These are phyloP conservation scores for Marcusenius ussheri DNA, from an alignment of 2,113 vertebrate genomes.

Conservation along the genomic window DNA sequence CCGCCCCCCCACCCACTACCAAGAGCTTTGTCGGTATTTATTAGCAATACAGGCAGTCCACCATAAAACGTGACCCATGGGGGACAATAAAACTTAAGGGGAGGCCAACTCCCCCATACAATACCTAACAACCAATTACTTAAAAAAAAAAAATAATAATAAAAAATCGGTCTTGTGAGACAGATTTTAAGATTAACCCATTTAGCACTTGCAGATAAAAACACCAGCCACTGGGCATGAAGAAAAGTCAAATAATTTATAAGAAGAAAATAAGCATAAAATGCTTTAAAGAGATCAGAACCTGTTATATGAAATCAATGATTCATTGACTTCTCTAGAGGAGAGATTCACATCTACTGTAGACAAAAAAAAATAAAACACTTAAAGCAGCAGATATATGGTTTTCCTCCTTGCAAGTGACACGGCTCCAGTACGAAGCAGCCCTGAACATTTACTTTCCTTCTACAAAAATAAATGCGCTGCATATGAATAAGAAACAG, in stretches of 20 bases:
- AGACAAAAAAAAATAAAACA: constrained; percentile 36
- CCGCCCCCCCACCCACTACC: neutral
- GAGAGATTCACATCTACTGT: constrained; percentile 56
- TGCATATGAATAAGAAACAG: constrained; percentile 52
- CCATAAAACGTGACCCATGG: neutral
- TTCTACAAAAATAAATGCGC: constrained; percentile 61
- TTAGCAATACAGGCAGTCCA: neutral
- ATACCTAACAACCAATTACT: neutral
- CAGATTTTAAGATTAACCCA: neutral
- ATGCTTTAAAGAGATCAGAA: constrained; percentile 64
- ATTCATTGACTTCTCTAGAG: constrained; percentile 54
- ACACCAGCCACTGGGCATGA: neutral
- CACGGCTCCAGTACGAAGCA: constrained; percentile 43
- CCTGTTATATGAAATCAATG: constrained; percentile 56
- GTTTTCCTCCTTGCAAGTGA: constrained; percentile 29
- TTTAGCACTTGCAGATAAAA: neutral
- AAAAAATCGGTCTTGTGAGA: neutral
- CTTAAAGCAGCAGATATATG: constrained; percentile 57
- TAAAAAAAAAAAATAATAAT: neutral
- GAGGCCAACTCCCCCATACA: neutral
- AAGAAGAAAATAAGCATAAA: constrained; percentile 58
- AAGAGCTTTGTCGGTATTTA: neutral
- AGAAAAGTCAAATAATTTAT: constrained; percentile 14
- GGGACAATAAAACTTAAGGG: neutral
- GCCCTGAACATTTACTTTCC: constrained; percentile 51